Evolutionary conservation across 1,140 invertebrate genomes (phyloP).

Genomic region (Oppia nitens): DNA sequence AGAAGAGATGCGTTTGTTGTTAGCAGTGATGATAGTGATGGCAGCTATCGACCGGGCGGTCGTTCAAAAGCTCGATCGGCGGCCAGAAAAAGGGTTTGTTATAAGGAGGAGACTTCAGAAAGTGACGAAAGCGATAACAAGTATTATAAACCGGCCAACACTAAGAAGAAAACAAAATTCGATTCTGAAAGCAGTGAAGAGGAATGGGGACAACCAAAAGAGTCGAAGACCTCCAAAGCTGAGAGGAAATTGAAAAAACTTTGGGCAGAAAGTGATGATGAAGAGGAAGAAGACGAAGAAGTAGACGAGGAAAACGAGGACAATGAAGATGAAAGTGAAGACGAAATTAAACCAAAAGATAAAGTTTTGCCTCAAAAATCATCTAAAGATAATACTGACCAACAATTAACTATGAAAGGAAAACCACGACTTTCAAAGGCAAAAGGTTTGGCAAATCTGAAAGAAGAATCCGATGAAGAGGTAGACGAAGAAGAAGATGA

Average conservation of each 20-base stretch:
- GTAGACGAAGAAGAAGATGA: neutral
- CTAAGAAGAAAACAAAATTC: slow-evolving; percentile 20
- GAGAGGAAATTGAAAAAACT: neutral
- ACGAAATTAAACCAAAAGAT: slow-evolving; percentile 6
- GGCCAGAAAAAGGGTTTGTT: slow-evolving; percentile 21
- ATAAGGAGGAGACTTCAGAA: slow-evolving; percentile 25
- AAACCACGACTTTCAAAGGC: slow-evolving; percentile 5
- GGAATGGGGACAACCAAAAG: slow-evolving; percentile 25
- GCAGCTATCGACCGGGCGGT: slow-evolving; percentile 10
- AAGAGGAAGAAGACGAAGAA: slow-evolving; percentile 40
- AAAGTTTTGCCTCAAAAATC: neutral
- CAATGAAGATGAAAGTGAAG: slow-evolving; percentile 19
- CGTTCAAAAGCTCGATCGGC: slow-evolving; percentile 7
- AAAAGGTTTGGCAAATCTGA: neutral
- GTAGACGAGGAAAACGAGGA: slow-evolving; percentile 24
- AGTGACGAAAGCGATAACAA: slow-evolving; percentile 32
- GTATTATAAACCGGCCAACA: slow-evolving; percentile 23
- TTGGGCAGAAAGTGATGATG: slow-evolving; percentile 34
- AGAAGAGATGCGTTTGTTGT: slow-evolving; percentile 9
- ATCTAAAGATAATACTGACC: neutral
- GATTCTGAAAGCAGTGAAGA: slow-evolving; percentile 31
- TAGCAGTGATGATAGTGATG: slow-evolving; percentile 13
- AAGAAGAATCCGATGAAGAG: slow-evolving; percentile 2
- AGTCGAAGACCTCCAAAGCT: neutral
- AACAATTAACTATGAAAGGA: neutral